A percentile compares a stretch with the other conserved stretches of the same genome.
These are phyloP conservation scores for Thamnophis elegans DNA, from an alignment of 2,797 vertebrate genomes.

Conservation along the genomic window DNA sequence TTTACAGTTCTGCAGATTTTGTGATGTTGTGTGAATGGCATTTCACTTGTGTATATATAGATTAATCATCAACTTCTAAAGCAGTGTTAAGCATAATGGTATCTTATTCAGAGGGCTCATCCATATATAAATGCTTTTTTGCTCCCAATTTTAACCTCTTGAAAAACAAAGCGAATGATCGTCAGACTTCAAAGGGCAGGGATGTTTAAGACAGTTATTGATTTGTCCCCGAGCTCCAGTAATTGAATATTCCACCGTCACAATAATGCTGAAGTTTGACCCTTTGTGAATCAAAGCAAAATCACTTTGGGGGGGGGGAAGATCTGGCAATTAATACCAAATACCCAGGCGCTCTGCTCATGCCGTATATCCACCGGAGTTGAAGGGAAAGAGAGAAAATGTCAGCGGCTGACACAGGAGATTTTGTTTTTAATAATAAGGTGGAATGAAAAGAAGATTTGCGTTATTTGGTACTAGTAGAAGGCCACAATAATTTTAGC, in stretches of 20 bases:
- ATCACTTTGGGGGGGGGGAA: conserved; percentile 24
- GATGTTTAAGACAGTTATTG: conserved; percentile 8
- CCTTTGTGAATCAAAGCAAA: conserved; percentile 15
- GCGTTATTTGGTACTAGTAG: conserved; percentile 24
- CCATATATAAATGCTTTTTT: neutral
- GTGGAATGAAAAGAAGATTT: conserved; percentile 38
- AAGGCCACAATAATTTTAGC: conserved; percentile 29
- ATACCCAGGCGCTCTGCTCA: neutral
- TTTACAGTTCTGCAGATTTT: too few relatives aligned
- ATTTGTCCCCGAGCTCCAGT: conserved; percentile 32
- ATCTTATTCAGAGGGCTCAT: neutral
- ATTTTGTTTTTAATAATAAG: conserved; percentile 29
- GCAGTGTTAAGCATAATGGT: neutral
- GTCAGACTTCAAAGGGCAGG: neutral
- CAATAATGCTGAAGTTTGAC: conserved; percentile 16
- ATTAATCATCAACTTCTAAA: neutral
- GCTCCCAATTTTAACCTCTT: neutral
- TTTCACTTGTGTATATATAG: too few relatives aligned
- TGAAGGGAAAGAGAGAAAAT: conserved; percentile 39
- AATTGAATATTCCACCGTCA: conserved; percentile 7
- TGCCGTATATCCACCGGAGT: conserved; percentile 35
- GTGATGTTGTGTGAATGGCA: too few relatives aligned
- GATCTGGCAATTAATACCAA: conserved; percentile 45
- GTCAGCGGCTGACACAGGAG: conserved; percentile 7
- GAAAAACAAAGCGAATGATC: neutral